Conservation (phyloP, 2,797 vertebrate species). For the Bovichtus variegatus region DNA sequence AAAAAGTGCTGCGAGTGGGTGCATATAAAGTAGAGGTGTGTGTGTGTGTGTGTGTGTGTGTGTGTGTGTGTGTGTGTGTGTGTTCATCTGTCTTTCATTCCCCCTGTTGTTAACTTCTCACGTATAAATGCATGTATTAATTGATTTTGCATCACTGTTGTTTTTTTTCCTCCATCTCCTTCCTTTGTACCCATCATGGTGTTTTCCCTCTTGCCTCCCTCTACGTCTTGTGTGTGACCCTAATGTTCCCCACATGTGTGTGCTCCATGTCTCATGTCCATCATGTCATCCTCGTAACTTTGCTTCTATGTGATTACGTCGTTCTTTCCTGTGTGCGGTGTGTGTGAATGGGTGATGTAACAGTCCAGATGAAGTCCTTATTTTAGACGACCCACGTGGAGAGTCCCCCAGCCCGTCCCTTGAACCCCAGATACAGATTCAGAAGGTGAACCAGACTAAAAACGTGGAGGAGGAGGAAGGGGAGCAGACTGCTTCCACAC, state of each 20-base stretch:
- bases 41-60: not conserved
- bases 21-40: not conserved
- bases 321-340: constrained; percentile 20
- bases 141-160: constrained; percentile 39
- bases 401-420: constrained; percentile 34
- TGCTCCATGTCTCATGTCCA: not conserved
- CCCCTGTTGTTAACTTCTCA: not conserved
- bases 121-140: constrained; percentile 29
- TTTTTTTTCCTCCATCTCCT: constrained; percentile 32
- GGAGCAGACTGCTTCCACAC: constrained; percentile 30
- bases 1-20: not conserved
- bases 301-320: not conserved
- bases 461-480: constrained; percentile 46
- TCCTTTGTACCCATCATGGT: constrained; percentile 25
- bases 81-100: not conserved
- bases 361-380: constrained; percentile 64
- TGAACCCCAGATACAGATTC: constrained; percentile 56
- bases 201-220: not conserved
- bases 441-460: constrained; percentile 39
- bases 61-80: constrained; percentile 17
- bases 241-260: not conserved
- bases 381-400: constrained; percentile 48
- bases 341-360: constrained; percentile 25
- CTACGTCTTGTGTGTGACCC: not conserved
- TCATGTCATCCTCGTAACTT: constrained; percentile 20